Conservation (phyloP, 2,888 invertebrate species). For the Kuschelorhynchus macadamiae region DNA sequence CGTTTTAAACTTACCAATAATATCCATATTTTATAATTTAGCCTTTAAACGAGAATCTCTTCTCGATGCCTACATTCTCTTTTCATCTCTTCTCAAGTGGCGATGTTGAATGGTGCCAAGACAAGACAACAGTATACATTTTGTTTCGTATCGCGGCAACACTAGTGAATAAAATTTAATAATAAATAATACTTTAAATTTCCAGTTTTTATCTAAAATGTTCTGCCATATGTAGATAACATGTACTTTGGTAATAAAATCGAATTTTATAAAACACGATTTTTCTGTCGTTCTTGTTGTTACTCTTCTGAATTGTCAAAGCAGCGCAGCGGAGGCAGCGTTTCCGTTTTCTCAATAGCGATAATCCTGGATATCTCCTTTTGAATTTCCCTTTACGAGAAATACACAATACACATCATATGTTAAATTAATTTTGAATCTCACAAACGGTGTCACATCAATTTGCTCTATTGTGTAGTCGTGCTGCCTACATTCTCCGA, state of each 20-base stretch:
- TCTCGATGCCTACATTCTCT: too few species aligned
- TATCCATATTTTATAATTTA: too few species aligned
- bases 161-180: too few species aligned
- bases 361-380: conserved; percentile 32
- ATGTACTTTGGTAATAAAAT: conserved; percentile 36
- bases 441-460: conserved; percentile 22
- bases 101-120: too few species aligned
- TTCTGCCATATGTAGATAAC: conserved; percentile 31
- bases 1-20: too few species aligned
- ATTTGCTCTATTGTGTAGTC: conserved; percentile 7
- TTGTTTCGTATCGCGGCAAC: too few species aligned
- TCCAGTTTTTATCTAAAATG: background rate
- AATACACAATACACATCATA: conserved; percentile 25
- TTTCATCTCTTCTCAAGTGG: too few species aligned
- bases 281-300: conserved; percentile 32
- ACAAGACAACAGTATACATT: too few species aligned
- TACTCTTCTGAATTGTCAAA: conserved; percentile 47
- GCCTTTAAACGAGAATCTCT: too few species aligned
- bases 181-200: too few species aligned
- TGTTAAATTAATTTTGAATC: conserved; percentile 36
- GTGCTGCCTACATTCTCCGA: background rate
- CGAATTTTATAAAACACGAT: conserved; percentile 40
- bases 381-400: conserved; percentile 19
- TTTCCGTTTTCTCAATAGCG: conserved; percentile 34
- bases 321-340: conserved; percentile 24